Conservation (phyloP, 2,888 invertebrate species). For the Tineola bisselliella region DNA sequence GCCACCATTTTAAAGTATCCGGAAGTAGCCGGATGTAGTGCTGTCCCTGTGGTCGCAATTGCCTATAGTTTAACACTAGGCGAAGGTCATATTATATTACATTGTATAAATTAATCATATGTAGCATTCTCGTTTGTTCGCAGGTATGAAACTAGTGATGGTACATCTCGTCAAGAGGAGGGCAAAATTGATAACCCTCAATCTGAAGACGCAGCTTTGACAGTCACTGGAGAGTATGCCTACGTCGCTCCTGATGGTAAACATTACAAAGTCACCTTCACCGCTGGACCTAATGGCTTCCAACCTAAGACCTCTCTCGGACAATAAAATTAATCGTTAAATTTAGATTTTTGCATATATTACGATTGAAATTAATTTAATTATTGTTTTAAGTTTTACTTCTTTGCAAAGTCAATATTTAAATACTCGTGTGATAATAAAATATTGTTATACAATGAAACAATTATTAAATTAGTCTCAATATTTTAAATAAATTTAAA, state of each 20-base stretch:
- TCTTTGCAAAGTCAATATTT: not conserved
- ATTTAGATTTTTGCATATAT: slow-evolving; percentile 8
- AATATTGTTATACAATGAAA: not conserved
- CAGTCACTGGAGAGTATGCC: slow-evolving; percentile 70
- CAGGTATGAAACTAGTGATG: slow-evolving; percentile 75
- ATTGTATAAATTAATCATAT: too few species aligned
- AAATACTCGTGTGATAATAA: not conserved
- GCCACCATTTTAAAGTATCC: too few species aligned
- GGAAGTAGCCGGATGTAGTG: too few species aligned
- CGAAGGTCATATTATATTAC: too few species aligned
- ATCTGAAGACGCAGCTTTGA: slow-evolving; percentile 70
- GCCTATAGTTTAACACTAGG: too few species aligned
- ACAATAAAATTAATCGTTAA: slow-evolving; percentile 34
- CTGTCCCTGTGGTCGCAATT: too few species aligned
- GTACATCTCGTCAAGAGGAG: slow-evolving; percentile 71
- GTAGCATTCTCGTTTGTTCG: not conserved
- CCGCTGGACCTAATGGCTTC: slow-evolving; percentile 72
- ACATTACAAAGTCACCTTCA: slow-evolving; percentile 71
- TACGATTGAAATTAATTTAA: not conserved
- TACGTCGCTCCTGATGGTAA: slow-evolving; percentile 74
- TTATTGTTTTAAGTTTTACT: not conserved
- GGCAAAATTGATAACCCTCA: slow-evolving; percentile 72
- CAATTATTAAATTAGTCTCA: not conserved
- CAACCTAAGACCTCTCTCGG: slow-evolving; percentile 63
- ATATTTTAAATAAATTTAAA: not conserved